Percentiles rank a stretch among this genome's conserved stretches.
phyloP scores from a whole-genome alignment of 2,888 invertebrate genomes.

The Biston betularia region DNA sequence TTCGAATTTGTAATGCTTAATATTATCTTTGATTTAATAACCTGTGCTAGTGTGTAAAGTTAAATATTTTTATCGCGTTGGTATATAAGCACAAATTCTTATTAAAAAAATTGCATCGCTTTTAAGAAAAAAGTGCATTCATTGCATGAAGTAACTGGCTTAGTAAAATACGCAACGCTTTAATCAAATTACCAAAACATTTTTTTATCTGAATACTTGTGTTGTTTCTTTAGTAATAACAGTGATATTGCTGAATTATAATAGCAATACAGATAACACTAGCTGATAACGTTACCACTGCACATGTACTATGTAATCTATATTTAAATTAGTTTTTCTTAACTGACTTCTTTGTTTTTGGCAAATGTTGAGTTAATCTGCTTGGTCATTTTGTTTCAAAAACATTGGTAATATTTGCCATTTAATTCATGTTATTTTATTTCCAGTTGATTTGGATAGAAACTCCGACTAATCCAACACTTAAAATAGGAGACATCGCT shows the following conservation, averaged over 20 bases:
- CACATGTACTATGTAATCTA: slow-evolving; percentile 12
- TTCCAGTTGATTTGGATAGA: slow-evolving; percentile 96
- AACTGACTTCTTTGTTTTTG: not conserved
- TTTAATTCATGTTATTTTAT: slow-evolving; percentile 14
- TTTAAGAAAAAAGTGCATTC: no score
- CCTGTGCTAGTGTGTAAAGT: no score
- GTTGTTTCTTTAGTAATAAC: slow-evolving; percentile 35
- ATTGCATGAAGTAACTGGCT: not conserved
- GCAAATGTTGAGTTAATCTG: not conserved
- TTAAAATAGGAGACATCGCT: slow-evolving; percentile 96
- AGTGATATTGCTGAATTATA: slow-evolving; percentile 36
- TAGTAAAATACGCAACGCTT: slow-evolving; percentile 12
- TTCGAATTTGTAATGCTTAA: no score
- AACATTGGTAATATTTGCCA: not conserved
- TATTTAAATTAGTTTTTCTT: slow-evolving; percentile 11
- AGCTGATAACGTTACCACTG: slow-evolving; percentile 33
- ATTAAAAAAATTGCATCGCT: no score
- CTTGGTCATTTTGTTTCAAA: not conserved
- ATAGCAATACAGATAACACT: slow-evolving; percentile 42
- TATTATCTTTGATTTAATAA: no score
- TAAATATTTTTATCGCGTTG: no score
- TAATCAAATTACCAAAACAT: slow-evolving; percentile 49
- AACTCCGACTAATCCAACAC: slow-evolving; percentile 97
- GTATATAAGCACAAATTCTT: no score
- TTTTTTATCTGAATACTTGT: slow-evolving; percentile 44